Percentiles rank a stretch among this genome's conserved stretches.
These are phyloP conservation scores for Glaucopsyche alexis DNA, from an alignment of 2,888 invertebrate species.

Conservation along the genomic window DNA sequence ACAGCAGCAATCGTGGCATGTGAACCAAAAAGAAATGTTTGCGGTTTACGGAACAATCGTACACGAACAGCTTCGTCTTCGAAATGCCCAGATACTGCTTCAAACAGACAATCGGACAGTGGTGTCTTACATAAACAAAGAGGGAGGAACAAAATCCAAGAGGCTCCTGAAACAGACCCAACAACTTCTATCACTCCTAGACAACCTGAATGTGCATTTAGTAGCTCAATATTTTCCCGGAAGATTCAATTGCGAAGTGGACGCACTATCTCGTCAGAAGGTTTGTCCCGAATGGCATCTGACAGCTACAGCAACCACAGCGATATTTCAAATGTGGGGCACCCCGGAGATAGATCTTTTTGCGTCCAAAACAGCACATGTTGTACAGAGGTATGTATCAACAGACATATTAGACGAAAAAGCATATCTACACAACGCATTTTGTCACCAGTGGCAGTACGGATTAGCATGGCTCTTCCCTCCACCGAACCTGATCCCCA, in stretches of 20 bases:
- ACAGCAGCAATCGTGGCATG: constrained; percentile 18
- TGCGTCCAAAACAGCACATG: constrained; percentile 26
- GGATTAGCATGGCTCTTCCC: constrained; percentile 37
- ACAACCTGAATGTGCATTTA: neutral
- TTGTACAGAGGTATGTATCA: constrained; percentile 27
- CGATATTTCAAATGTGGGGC: constrained; percentile 37
- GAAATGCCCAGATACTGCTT: constrained; percentile 34
- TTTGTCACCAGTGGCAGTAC: constrained; percentile 34
- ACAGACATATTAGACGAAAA: neutral
- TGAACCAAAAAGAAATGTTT: constrained; percentile 29
- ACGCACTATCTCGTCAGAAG: constrained; percentile 40
- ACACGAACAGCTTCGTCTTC: constrained; percentile 27
- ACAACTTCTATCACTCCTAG: constrained; percentile 27
- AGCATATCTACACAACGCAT: constrained; percentile 32
- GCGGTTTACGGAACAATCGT: constrained; percentile 20
- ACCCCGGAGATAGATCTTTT: constrained; percentile 23
- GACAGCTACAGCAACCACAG: constrained; percentile 28
- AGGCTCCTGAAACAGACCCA: constrained; percentile 30
- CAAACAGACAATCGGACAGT: constrained; percentile 37
- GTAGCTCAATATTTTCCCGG: constrained; percentile 39
- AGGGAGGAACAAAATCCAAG: constrained; percentile 41
- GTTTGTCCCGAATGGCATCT: constrained; percentile 39
- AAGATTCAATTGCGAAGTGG: constrained; percentile 46
- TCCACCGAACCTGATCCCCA: constrained; percentile 35
- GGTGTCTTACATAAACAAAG: constrained; percentile 39